These are phyloP conservation scores for Xestoiulus laeticollis DNA, from an alignment of 2,888 invertebrate genomes.

Conservation along the genomic window DNA sequence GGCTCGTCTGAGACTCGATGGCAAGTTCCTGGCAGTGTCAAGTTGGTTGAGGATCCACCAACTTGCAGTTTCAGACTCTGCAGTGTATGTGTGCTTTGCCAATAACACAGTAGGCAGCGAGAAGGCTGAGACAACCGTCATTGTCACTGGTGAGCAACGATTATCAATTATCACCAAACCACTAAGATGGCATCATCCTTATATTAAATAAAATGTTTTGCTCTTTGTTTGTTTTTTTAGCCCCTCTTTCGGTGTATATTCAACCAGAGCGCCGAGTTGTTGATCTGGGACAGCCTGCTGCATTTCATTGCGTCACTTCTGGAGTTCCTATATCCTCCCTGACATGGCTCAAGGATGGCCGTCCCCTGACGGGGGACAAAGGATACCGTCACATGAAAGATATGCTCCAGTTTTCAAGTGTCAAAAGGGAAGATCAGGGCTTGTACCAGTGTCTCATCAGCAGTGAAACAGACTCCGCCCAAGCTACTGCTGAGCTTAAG, in stretches of 20 bases:
- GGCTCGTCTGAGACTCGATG: not conserved
- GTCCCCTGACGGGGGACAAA: constrained; percentile 10
- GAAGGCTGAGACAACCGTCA: constrained; percentile 89
- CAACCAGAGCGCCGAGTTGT: constrained; percentile 50
- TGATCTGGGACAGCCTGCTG: constrained; percentile 54
- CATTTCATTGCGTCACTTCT: constrained; percentile 53
- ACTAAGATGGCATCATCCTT: not conserved
- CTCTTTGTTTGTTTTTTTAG: constrained; percentile 42
- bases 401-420: constrained; percentile 47
- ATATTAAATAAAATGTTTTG: not conserved
- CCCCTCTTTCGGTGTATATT: constrained; percentile 53
- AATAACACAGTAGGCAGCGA: constrained; percentile 93
- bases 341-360: constrained; percentile 55
- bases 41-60: constrained; percentile 74
- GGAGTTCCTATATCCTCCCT: constrained; percentile 53
- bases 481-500: constrained; percentile 58
- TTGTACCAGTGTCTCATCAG: constrained; percentile 55
- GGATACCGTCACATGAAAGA: constrained; percentile 42
- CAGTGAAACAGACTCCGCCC: constrained; percentile 71
- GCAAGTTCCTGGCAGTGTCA: not conserved
- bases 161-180: not conserved
- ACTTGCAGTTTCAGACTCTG: constrained; percentile 90
- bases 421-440: constrained; percentile 54
- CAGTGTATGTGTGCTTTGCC: constrained; percentile 92
- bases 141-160: constrained; percentile 75